Base-by-base conservation (phyloP, 2,113 vertebrate species). In the Plectropomus leopardus region DNA sequence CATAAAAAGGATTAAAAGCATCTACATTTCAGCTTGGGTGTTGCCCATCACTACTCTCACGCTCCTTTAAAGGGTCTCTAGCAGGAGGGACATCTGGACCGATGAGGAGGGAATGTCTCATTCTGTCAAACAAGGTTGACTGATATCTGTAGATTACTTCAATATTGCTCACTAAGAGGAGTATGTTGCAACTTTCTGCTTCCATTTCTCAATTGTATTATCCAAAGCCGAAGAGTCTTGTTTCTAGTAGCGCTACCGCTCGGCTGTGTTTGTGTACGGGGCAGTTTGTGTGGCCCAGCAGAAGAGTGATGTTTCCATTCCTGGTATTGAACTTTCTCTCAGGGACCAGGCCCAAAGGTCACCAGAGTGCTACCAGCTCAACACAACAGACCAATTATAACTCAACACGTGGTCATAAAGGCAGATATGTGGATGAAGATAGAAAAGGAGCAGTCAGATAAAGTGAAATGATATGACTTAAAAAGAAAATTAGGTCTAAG, bases 101-200 rank as follows among this genome's bases (percentile, higher is more conserved):
- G 7, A 69, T 59, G 79, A 79, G 67, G 48, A 28, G 58, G 45
- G 32, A 73, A 72, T 13, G 74, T 79, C 78, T 78, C 59, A 45
- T 44, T 76, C 80, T 90, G 89, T 90, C 86, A 89, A 89, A 88
- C 86, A 87, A 76, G 24, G n/a, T 34, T 91, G 90, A 87, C 5
- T 21, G 84, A 88, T 88, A 85, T 85, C 72, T 64, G 40, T 40
- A 67, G 59, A 85, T 82, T 44, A 54, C 69, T 69, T 68, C 50
- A 81, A 26, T 30, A 61, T 28, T 51, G 53, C 21, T 67, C 17
- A 2, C 28, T 28, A 48, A 59, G 60, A 21, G 28, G 16, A 58
- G 57, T 23, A 40, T 78, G 66, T 72, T 63, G 50, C 44, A 87
- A 78, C 65, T 4, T 55, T 71, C 30, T 53, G 40, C 50, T 60